phyloP scores from a whole-genome alignment of 2,797 vertebrate genomes.

The Petrocephalus schoutedeni region DNA sequence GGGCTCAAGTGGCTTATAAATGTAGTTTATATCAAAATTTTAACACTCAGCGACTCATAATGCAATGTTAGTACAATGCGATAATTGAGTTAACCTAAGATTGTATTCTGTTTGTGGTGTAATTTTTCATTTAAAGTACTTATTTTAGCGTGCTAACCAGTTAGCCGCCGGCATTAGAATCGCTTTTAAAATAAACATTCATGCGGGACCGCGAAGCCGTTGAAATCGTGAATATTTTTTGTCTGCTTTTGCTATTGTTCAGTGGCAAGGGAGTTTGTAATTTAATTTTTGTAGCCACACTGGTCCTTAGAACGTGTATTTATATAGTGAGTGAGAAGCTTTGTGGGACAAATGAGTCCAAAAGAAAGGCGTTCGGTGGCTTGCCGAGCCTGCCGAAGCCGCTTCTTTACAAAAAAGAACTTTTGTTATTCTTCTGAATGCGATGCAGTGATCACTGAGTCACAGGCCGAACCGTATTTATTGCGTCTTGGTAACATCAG shows the following conservation, averaged over 20 bases:
- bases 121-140: not conserved
- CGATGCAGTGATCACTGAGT: not conserved
- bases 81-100: not conserved
- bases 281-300: not conserved
- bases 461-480: not conserved
- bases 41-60: not conserved
- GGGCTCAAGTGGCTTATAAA: constrained; percentile 50
- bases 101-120: not conserved
- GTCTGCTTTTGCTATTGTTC: not conserved
- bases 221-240: not conserved
- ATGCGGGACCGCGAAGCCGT: not conserved
- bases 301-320: not conserved
- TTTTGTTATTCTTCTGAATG: not conserved
- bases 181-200: not conserved
- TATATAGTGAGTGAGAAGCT: not conserved
- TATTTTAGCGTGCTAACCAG: not conserved
- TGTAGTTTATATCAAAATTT: not conserved
- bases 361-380: not conserved
- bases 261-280: not conserved
- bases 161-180: not conserved
- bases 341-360: not conserved
- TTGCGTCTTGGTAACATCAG: not conserved
- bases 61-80: not conserved
- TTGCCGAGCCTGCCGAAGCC: not conserved
- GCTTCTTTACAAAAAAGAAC: not conserved